phyloP scores from a whole-genome alignment of 1,140 invertebrate genomes.

The Leptinotarsa undecemlineata region DNA sequence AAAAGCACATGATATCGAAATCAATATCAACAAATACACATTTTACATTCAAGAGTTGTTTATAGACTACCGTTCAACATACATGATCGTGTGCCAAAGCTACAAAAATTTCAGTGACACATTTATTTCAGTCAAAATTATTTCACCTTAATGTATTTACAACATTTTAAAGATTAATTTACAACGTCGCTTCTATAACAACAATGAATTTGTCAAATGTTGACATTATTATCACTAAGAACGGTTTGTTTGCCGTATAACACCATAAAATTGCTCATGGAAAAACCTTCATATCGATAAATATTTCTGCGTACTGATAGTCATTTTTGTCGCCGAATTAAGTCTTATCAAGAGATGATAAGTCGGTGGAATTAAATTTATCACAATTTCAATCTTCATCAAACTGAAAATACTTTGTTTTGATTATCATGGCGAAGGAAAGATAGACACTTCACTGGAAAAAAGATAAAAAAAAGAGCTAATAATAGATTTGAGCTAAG shows the following conservation, averaged over 20 bases:
- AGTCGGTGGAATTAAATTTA: background rate
- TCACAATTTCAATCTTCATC: background rate
- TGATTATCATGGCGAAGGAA: too few species aligned
- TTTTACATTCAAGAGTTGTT: constrained; percentile 20
- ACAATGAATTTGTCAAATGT: background rate
- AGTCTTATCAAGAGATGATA: background rate
- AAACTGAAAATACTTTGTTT: too few species aligned
- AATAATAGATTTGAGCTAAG: too few species aligned
- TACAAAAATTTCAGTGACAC: constrained; percentile 7
- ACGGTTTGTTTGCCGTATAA: background rate
- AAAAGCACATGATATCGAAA: background rate
- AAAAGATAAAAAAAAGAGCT: too few species aligned
- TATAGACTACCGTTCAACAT: constrained; percentile 19
- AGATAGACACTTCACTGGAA: too few species aligned
- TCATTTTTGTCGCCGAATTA: background rate
- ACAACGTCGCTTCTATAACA: background rate
- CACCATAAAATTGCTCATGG: background rate
- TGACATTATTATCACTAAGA: background rate
- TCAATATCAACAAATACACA: constrained; percentile 13
- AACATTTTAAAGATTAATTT: constrained; percentile 11
- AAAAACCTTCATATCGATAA: background rate
- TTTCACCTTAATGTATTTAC: background rate
- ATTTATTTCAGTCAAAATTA: constrained; percentile 14
- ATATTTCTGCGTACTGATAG: background rate
- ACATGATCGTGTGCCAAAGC: constrained; percentile 13